phyloP scores from a whole-genome alignment of 2,888 invertebrate genomes.

The Perithous albicinctus region DNA sequence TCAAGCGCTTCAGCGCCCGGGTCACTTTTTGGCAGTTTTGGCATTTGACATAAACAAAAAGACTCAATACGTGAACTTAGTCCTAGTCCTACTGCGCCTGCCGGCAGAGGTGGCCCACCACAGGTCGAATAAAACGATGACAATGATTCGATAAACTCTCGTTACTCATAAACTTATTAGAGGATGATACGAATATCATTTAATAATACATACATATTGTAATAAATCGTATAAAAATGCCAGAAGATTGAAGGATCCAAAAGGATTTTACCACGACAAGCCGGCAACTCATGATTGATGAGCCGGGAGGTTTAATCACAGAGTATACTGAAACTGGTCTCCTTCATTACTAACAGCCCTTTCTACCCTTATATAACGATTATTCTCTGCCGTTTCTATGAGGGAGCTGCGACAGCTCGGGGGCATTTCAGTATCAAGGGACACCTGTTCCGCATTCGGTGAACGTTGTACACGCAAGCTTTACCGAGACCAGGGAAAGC shows the following conservation, averaged over 20 bases:
- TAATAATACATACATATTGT: no score
- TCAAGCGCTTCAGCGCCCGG: no score
- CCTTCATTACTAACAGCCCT: not conserved
- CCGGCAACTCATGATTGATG: conserved; percentile 39
- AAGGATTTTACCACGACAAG: not conserved
- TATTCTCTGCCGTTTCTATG: not conserved
- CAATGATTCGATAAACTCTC: no score
- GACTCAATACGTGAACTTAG: no score
- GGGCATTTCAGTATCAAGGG: not conserved
- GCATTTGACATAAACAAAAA: no score
- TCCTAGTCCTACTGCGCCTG: no score
- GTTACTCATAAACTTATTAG: no score
- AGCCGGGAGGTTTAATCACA: conserved; percentile 39
- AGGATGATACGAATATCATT: no score
- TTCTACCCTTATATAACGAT: not conserved
- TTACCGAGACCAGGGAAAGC: conserved; percentile 25
- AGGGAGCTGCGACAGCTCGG: not conserved
- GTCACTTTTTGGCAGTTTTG: no score
- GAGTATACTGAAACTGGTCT: not conserved
- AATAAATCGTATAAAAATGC: not conserved
- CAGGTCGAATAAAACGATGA: no score
- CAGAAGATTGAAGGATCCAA: not conserved
- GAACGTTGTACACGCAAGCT: not conserved
- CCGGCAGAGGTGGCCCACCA: no score
- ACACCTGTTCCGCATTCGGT: conserved; percentile 34